Evolutionary conservation across 2,797 vertebrate genomes (phyloP).

Genomic region (Champsocephalus gunnari): DNA sequence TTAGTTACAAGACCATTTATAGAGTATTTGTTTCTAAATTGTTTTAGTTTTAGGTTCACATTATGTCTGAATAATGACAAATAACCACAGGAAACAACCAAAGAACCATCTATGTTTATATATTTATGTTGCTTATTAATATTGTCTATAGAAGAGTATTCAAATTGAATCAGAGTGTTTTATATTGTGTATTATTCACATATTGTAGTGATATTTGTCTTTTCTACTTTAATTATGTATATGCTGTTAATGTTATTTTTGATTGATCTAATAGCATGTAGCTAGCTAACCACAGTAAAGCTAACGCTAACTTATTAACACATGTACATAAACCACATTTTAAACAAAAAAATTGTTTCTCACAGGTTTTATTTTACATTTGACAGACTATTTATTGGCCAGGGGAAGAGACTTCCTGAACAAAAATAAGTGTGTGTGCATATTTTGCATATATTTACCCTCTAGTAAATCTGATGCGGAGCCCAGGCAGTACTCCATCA

Average conservation of each 20-base stretch:
- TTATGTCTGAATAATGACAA: neutral
- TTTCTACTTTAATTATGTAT: no score
- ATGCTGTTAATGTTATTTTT: no score
- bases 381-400: neutral
- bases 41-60: neutral
- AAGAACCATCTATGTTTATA: neutral
- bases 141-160: no score
- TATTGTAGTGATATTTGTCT: no score
- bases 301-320: neutral
- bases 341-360: neutral
- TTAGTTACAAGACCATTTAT: neutral
- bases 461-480: conserved; percentile 98
- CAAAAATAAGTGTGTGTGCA: conserved; percentile 1
- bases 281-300: neutral
- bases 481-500: conserved; percentile 99
- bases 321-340: neutral
- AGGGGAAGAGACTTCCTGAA: neutral
- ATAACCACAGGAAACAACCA: conserved; percentile 29
- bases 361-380: neutral
- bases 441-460: conserved; percentile 83
- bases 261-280: conserved; percentile 10
- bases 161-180: no score
- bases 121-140: no score
- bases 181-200: no score
- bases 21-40: neutral